Evolutionary conservation across 2,113 vertebrate genomes (phyloP).

Genomic region (Indicator indicator): DNA sequence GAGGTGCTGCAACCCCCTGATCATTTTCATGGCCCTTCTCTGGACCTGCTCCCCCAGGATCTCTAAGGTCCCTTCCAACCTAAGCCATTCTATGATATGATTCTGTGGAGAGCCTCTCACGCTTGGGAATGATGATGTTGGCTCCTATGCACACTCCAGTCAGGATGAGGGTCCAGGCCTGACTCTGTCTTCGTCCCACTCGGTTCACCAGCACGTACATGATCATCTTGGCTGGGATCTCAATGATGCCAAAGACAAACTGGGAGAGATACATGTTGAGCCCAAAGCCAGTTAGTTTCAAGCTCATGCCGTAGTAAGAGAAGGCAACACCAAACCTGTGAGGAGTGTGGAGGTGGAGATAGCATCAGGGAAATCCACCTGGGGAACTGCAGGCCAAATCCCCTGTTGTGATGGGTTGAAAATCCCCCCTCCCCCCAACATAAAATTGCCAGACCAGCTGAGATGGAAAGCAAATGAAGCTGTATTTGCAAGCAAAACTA

Average conservation of each 20-base stretch:
- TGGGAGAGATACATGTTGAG: constrained; percentile 84
- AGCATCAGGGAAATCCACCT: neutral
- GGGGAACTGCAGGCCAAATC: neutral
- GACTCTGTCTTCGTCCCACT: constrained; percentile 76
- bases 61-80: too few relatives aligned
- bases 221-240: constrained; percentile 82
- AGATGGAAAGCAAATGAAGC: too few relatives aligned
- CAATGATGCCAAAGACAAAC: constrained; percentile 81
- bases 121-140: constrained; percentile 67
- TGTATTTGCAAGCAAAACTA: too few relatives aligned
- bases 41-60: too few relatives aligned
- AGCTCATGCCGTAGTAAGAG: constrained; percentile 86
- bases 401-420: too few relatives aligned
- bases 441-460: too few relatives aligned
- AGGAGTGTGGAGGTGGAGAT: neutral
- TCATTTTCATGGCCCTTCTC: accelerated
- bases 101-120: constrained; percentile 57
- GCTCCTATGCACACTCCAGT: constrained; percentile 73
- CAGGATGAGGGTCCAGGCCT: constrained; percentile 78
- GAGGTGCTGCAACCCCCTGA: too few relatives aligned
- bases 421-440: too few relatives aligned
- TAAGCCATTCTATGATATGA: too few relatives aligned
- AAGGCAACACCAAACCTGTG: constrained; percentile 87
- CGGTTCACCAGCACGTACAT: constrained; percentile 77
- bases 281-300: constrained; percentile 82